phyloP scores from a whole-genome alignment of 1,140 invertebrate species.

The Bombus confusus region DNA sequence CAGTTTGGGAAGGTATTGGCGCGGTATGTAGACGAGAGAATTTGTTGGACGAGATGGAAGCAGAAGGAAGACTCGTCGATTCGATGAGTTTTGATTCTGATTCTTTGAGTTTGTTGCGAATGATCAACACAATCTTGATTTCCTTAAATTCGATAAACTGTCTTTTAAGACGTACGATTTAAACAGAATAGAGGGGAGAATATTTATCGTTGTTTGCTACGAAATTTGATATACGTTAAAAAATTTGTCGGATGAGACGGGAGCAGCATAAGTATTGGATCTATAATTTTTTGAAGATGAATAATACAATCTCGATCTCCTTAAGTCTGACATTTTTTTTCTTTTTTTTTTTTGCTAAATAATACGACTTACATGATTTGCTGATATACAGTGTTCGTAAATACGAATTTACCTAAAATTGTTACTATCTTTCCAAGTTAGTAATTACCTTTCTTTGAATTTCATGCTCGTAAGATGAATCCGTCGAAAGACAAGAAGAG shows the following conservation, averaged over 20 bases:
- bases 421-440: too few species aligned
- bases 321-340: background rate
- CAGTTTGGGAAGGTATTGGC: too few species aligned
- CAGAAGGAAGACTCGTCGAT: too few species aligned
- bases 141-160: background rate
- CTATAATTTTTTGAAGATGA: background rate
- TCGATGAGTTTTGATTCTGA: too few species aligned
- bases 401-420: background rate
- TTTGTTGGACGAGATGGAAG: too few species aligned
- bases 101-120: too few species aligned
- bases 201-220: background rate
- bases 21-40: too few species aligned
- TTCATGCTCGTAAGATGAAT: background rate
- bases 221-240: background rate
- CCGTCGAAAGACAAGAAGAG: background rate
- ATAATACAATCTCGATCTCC: too few species aligned
- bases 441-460: background rate
- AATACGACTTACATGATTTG: too few species aligned
- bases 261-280: too few species aligned
- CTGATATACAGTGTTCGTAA: background rate
- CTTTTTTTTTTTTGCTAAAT: background rate
- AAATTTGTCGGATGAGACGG: too few species aligned
- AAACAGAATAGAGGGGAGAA: background rate
- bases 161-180: background rate
- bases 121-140: background rate